Base-by-base conservation (phyloP, 2,113 vertebrate genomes). In the Apteryx mantelli region DNA sequence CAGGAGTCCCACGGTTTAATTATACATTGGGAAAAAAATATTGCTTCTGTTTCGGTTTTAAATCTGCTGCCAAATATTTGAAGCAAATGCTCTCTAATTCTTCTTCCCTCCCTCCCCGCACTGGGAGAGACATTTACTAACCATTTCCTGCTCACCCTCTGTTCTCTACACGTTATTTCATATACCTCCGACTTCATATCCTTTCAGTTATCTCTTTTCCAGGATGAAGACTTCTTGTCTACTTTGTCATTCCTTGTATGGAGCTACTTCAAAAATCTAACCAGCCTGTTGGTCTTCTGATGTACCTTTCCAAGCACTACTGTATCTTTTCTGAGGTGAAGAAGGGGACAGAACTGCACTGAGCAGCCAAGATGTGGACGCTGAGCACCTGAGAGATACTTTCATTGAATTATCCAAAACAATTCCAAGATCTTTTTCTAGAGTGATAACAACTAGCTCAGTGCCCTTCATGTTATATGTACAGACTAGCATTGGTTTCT, bases 401-500 rank as follows among this genome's bases (percentile, higher is more conserved):
- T 32, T 36, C n/a, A 32, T 61, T 64, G n/a, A 60, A 28, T 38
- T 61, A 79, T 5, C 61, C 52, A 30, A 55, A 64, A 76, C 2
- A 36, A 7, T 44, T 58, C 58, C 46, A 19, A 56, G 25, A 71
- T 19, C 46, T 48, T 48, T 48, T 48, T 19, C 46, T 48, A 48
- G 18, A 80, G 42, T 30, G 55, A 17, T 7, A 91, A 55, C 5
- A 10, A 24, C 13, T 19, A 34, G 16, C 68, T 70, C 61, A 84
- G 38, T 1, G 1, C 12, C 44, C 38, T 38, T 52, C 0, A 1
- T 15, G 16, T 65, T 60, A 7, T 16, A 15, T 0, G 3, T 13
- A n/a, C 78, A 87, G 36, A 30, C 44, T 16, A 38, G 30, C 21
- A 60, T 6, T 55, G 24, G 12, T 21, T 75, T 71, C 46, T 58